Evolutionary conservation across 2,113 vertebrate genomes (phyloP).

Genomic region (Hydrochoerus hydrochaeris): DNA sequence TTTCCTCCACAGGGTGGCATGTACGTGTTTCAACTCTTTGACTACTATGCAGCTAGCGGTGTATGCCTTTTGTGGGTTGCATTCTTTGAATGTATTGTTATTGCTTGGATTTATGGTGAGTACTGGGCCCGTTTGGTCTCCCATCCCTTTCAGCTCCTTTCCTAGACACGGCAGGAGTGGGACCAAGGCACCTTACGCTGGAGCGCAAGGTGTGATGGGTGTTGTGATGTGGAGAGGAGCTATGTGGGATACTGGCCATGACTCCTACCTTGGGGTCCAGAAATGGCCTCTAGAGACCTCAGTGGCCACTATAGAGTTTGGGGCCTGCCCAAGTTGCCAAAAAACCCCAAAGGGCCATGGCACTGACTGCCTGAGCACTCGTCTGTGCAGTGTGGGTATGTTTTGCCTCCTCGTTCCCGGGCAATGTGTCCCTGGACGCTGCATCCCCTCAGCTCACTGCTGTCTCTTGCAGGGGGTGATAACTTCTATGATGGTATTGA

Average conservation of each 20-base stretch:
- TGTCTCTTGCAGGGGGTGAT: slow-evolving; percentile 90
- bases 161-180: not conserved
- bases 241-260: not conserved
- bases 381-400: not conserved
- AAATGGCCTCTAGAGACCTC: not conserved
- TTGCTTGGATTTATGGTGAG: slow-evolving; percentile 99
- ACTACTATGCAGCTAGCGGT: slow-evolving; percentile 99
- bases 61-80: slow-evolving; percentile 99
- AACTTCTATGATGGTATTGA: slow-evolving; percentile 98
- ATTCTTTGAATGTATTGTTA: slow-evolving; percentile 99
- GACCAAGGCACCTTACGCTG: not conserved
- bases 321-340: not conserved
- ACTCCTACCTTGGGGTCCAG: not conserved
- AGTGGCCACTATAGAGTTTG: not conserved
- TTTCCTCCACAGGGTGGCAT: slow-evolving; percentile 94
- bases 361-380: not conserved
- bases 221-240: not conserved
- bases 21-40: slow-evolving; percentile 99
- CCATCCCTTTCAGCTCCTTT: not conserved
- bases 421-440: fast-evolving
- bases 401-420: not conserved
- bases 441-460: fast-evolving
- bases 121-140: not conserved
- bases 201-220: not conserved
- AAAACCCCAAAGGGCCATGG: not conserved